Evolutionary conservation across 2,888 invertebrate genomes (phyloP), one percentile per base, ranked within the genome.

Genomic region (Harpalus rubripes): DNA sequence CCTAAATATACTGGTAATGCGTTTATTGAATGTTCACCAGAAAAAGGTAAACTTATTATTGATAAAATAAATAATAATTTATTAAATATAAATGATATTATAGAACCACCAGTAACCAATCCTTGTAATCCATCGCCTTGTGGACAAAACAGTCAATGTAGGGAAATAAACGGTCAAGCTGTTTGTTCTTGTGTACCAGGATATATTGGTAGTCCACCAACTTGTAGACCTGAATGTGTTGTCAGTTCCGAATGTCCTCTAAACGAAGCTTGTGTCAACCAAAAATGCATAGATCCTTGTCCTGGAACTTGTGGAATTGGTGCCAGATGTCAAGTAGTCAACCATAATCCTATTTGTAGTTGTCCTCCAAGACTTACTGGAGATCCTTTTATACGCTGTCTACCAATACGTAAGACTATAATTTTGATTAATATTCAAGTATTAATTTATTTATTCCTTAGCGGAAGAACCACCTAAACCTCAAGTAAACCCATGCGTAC

Each of bases 261-360:
- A 92, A 91, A 91, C 86, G 89, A 92, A 88, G 93, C 93, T 68
- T 94, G 94, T 88, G 90, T 92, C 82, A 93, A 92, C 88, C 92
- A 92, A 87, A 93, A 93, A 89, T 94, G 93, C 87, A 90, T 90
- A 79, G 92, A 93, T 89, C 93, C 93, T 41, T 93, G 93, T 87
- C 91, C 93, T 8, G 95, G 95, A 83, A 93, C 94, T 16, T 95
- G 95, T 89, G 95, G 95, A 15, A 91, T 93, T 22, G 93, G 93
- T 88, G 94, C 96, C 12, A 92, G 93, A 85, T 96, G 96, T 88
- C 93, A 94, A 91, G 95, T 95, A 10, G 93, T 95, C 4, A 95
- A 95, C 88, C 96, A 96, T 87, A 94, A 94, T 88, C 95, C 96
- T 6, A 94, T 95, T 87, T 96, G 96, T 88, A 93, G 93, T 72